Base-by-base conservation (phyloP, 30 jellyfish, hydroid and myxozoan species). In the Catostylus mosaicus region DNA sequence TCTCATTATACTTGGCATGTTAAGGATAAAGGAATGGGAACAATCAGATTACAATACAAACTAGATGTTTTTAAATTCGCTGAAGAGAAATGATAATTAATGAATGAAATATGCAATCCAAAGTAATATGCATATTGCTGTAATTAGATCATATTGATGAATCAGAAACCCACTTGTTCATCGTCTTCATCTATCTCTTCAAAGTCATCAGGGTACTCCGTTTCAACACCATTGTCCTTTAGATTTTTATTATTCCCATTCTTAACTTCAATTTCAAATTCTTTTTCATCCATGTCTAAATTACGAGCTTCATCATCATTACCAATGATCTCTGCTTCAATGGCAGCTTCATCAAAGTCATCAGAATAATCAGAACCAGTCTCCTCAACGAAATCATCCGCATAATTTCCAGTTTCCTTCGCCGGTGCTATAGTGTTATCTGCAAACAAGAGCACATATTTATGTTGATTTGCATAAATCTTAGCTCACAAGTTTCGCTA, bases 341-440 rank as follows among this genome's bases (percentile, higher is more conserved):
- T 33, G 29, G 84, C 95, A 24, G 75, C 99, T 54, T 88, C 97
- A 46, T 86, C 97, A 47, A 94, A 88, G 48, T 94, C 99, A 67
- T 94, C 99, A 1, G 99, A 94, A 67, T 88, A 88, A 79, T 94
- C 99, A 12, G 93, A 73, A 26, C 82, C 99, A 23, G 83, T 67
- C 70, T 87, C 97, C 29, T 88, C 99, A 11, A 83, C 86, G 63
- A 94, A 94, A 34, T 94, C 99, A 51, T 94, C 99, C 3, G 97
- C 99, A 73, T 94, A 94, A 68, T 88, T 88, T 0, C 99, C 99
- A 72, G 99, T 94, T 60, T 94, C 99, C 78, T 88, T 94, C 43
- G 99, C 96, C 0, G 96, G 78, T n/a, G n/a, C n/a, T n/a, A n/a
- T n/a, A n/a, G n/a, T n/a, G n/a, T n/a, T n/a, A n/a, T n/a, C n/a